Percentiles rank a stretch among this genome's conserved stretches.
These are phyloP conservation scores for Polydrusus cervinus DNA, from an alignment of 2,888 invertebrate species.

Conservation along the genomic window DNA sequence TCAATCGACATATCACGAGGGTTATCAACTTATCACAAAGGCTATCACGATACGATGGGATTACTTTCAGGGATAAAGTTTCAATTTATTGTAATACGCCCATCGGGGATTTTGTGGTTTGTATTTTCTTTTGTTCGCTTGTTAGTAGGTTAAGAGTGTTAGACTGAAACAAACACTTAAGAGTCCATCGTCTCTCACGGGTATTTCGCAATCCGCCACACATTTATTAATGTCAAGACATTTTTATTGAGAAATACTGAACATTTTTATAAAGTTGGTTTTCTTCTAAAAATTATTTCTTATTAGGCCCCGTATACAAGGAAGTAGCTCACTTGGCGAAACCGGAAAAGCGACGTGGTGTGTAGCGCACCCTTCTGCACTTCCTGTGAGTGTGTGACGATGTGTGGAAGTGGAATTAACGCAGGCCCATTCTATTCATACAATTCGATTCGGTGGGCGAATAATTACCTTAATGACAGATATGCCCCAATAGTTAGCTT, in stretches of 20 bases:
- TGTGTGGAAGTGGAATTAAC: constrained; percentile 40
- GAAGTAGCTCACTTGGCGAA: constrained; percentile 25
- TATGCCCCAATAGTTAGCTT: constrained; percentile 12
- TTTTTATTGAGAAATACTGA: too few relatives aligned
- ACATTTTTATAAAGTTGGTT: too few relatives aligned
- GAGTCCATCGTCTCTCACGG: too few relatives aligned
- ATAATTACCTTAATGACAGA: constrained; percentile 33
- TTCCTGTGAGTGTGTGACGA: constrained; percentile 47
- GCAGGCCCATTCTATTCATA: constrained; percentile 32
- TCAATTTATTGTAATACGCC: neutral
- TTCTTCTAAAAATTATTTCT: too few relatives aligned
- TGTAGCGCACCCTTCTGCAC: constrained; percentile 34
- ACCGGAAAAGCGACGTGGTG: constrained; percentile 16
- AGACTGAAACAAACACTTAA: too few relatives aligned
- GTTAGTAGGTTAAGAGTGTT: too few relatives aligned
- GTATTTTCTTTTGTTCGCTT: neutral
- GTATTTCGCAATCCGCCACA: too few relatives aligned
- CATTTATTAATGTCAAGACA: too few relatives aligned
- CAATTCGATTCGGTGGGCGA: constrained; percentile 40
- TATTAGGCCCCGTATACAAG: constrained; percentile 31
- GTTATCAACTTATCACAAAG: neutral
- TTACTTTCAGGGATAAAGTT: neutral
- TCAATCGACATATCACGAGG: constrained; percentile 12
- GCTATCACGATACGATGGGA: neutral
- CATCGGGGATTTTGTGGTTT: constrained; percentile 5